These are phyloP conservation scores for Zophobas atratus DNA, from an alignment of 1,140 invertebrate species.

Conservation along the genomic window DNA sequence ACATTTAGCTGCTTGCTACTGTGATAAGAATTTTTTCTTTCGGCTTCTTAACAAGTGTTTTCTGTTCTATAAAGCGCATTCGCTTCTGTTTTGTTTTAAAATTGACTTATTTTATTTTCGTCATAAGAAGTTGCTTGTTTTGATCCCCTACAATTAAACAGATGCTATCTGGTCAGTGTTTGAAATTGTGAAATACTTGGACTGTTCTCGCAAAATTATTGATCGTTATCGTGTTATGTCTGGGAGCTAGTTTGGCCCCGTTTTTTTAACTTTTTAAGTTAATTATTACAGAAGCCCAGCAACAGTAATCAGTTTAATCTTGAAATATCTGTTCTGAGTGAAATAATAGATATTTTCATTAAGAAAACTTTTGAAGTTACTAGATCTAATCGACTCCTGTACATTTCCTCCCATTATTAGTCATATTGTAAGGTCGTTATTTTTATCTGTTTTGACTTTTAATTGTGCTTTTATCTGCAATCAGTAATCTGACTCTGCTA, in stretches of 20 bases:
- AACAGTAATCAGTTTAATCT: slow-evolving; percentile 7
- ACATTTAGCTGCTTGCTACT: slow-evolving; percentile 25
- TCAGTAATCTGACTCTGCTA: slow-evolving; percentile 25
- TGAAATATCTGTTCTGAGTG: not conserved
- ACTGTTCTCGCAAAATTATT: slow-evolving; percentile 36
- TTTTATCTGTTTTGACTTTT: slow-evolving; percentile 25
- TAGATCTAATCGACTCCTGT: not conserved
- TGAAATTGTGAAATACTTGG: slow-evolving; percentile 40
- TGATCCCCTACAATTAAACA: slow-evolving; percentile 47
- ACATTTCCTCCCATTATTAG: not conserved
- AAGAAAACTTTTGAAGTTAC: not conserved
- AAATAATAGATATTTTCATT: not conserved
- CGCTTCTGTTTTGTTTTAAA: slow-evolving; percentile 41
- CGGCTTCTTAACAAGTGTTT: slow-evolving; percentile 29
- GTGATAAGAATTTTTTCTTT: slow-evolving; percentile 31
- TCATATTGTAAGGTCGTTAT: not conserved
- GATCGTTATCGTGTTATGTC: slow-evolving; percentile 15
- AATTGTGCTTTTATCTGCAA: slow-evolving; percentile 33
- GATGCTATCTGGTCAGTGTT: slow-evolving; percentile 50
- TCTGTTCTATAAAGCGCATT: slow-evolving; percentile 1
- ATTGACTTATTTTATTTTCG: slow-evolving; percentile 27
- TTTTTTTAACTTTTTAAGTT: slow-evolving; percentile 11
- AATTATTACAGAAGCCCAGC: not conserved
- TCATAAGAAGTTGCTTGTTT: slow-evolving; percentile 42
- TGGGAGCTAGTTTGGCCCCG: not conserved